Percentiles rank a stretch among this genome's conserved stretches.
Conservation (phyloP, 2,113 vertebrate genomes). For the Paradoxurus hermaphroditus region DNA sequence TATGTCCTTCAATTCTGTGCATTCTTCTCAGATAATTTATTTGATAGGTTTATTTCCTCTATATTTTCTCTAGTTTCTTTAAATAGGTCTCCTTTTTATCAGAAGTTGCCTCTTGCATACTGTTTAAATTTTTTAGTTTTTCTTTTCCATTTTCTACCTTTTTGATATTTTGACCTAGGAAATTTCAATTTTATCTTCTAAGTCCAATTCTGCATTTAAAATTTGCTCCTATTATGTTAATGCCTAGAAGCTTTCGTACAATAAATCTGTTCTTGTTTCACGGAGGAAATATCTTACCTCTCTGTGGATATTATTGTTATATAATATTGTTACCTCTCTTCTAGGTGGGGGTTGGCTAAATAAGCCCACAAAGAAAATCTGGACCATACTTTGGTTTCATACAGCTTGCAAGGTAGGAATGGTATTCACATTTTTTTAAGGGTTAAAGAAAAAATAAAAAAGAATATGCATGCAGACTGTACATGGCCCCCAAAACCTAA, state of each 20-base stretch:
- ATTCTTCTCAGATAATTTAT: neutral
- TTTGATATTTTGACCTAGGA: neutral
- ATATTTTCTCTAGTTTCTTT: neutral
- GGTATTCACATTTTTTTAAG: neutral
- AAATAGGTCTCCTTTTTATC: neutral
- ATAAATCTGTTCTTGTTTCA: neutral
- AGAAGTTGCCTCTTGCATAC: neutral
- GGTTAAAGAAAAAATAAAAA: neutral
- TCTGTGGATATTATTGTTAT: neutral
- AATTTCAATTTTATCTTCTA: neutral
- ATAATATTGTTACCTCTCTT: no score
- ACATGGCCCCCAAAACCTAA: neutral
- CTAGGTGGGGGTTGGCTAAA: neutral
- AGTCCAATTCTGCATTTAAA: slow-evolving; percentile 8
- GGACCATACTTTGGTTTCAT: neutral
- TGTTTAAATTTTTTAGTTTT: neutral
- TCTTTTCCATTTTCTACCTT: neutral
- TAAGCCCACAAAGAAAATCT: neutral
- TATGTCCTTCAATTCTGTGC: neutral
- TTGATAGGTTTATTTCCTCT: neutral
- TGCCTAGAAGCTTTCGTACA: neutral
- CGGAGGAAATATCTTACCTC: neutral
- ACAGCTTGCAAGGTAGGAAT: neutral
- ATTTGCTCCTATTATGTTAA: neutral
- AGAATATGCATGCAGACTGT: neutral